Percentiles rank a stretch among this genome's conserved stretches.
phyloP scores from a whole-genome alignment of 2,888 invertebrate species.

The Ochlodes sylvanus region DNA sequence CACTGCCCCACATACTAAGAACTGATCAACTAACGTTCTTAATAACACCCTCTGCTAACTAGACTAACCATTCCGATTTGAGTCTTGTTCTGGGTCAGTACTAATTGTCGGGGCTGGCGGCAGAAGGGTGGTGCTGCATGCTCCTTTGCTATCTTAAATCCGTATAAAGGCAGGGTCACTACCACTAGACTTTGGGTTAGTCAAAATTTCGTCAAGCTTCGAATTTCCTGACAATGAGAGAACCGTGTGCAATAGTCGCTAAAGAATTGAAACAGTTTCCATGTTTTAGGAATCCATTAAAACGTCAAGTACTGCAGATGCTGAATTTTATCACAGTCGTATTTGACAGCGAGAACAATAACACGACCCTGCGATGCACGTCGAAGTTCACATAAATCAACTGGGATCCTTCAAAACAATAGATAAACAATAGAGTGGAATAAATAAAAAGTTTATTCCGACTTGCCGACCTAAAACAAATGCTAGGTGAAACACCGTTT shows the following conservation, averaged over 20 bases:
- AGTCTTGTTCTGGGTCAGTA: too few species aligned
- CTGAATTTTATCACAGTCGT: constrained; percentile 22
- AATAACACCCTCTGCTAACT: too few species aligned
- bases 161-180: too few species aligned
- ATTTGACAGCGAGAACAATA: constrained; percentile 38
- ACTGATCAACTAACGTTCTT: too few species aligned
- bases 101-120: too few species aligned
- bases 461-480: constrained; percentile 73
- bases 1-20: too few species aligned
- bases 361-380: constrained; percentile 36
- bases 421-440: constrained; percentile 62
- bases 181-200: too few species aligned
- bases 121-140: too few species aligned
- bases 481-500: constrained; percentile 78
- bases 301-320: constrained; percentile 7
- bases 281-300: background rate
- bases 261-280: background rate
- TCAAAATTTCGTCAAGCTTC: too few species aligned
- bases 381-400: constrained; percentile 32
- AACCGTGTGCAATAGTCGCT: background rate
- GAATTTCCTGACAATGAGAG: too few species aligned
- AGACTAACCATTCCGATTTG: too few species aligned
- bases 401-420: constrained; percentile 43
- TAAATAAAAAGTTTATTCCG: constrained; percentile 56
- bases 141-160: too few species aligned